Conservation (phyloP, 2,113 vertebrate genomes). For the Trochalopteron elliotii region DNA sequence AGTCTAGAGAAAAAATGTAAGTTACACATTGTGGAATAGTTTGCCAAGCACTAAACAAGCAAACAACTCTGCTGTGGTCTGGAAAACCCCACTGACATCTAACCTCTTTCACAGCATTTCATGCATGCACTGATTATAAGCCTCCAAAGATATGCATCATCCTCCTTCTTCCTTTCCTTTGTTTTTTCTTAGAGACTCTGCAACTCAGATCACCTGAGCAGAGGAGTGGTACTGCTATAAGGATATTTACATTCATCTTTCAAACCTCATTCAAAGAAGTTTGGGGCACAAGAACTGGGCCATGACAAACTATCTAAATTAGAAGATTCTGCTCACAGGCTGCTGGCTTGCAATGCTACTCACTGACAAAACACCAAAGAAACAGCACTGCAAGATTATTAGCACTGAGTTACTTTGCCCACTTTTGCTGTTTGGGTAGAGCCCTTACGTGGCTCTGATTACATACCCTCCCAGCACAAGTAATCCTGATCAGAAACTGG, state of each 20-base stretch:
- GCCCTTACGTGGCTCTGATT: background rate
- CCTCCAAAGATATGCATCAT: background rate
- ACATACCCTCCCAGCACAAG: background rate
- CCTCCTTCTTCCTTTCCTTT: background rate
- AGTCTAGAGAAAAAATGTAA: background rate
- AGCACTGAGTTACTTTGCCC: background rate
- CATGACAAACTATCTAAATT: background rate
- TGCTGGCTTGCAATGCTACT: background rate
- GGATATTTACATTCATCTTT: background rate
- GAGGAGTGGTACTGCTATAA: background rate
- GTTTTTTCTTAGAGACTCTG: background rate
- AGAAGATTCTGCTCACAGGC: background rate
- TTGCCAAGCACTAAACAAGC: background rate
- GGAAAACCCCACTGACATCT: background rate
- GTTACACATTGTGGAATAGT: background rate
- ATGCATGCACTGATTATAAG: background rate
- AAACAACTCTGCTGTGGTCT: accelerated
- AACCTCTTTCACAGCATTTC: background rate
- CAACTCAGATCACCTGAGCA: background rate
- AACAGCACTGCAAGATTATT: background rate
- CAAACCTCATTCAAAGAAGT: background rate
- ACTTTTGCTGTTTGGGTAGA: background rate
- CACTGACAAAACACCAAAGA: background rate
- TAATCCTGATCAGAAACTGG: background rate
- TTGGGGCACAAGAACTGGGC: background rate